A percentile compares a stretch with the other conserved stretches of the same genome.
These are phyloP conservation scores for Himalopsyche phryganea DNA, from an alignment of 1,140 invertebrate genomes.

Conservation along the genomic window DNA sequence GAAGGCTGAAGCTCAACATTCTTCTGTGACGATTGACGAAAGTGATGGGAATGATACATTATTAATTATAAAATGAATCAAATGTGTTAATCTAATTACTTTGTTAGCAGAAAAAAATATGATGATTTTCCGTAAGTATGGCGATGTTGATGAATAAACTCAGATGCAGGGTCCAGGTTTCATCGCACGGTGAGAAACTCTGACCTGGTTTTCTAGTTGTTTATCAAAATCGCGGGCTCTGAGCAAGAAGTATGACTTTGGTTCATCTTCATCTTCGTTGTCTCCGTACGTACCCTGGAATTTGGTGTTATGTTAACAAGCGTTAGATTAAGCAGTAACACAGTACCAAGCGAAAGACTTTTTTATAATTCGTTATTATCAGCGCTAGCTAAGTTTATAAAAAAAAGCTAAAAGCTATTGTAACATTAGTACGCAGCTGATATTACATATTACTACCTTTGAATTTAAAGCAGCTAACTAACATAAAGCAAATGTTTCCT, in stretches of 20 bases:
- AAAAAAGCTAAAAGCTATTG: neutral
- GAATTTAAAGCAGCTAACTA: too few relatives aligned
- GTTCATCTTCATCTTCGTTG: slow-evolving; percentile 34
- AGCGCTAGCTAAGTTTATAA: neutral
- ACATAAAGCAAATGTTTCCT: too few relatives aligned
- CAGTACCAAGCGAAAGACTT: neutral
- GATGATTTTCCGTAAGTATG: neutral
- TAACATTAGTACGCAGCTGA: too few relatives aligned
- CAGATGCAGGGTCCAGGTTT: neutral
- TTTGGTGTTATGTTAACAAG: slow-evolving; percentile 12
- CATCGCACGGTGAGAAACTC: neutral
- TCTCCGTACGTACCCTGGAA: slow-evolving; percentile 44
- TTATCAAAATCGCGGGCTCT: slow-evolving; percentile 26
- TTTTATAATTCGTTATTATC: too few relatives aligned
- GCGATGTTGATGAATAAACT: neutral
- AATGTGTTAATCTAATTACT: neutral
- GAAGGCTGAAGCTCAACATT: too few relatives aligned
- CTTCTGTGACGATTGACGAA: too few relatives aligned
- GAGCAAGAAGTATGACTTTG: slow-evolving; percentile 27
- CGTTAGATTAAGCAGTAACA: neutral
- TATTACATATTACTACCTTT: too few relatives aligned
- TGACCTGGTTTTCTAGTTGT: slow-evolving; percentile 28
- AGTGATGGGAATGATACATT: too few relatives aligned
- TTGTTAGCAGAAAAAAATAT: neutral
- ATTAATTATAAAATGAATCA: neutral